Percentiles rank a stretch among this genome's conserved stretches.
phyloP scores from a whole-genome alignment of 2,888 invertebrate species.

The Melinopterus prodromus region DNA sequence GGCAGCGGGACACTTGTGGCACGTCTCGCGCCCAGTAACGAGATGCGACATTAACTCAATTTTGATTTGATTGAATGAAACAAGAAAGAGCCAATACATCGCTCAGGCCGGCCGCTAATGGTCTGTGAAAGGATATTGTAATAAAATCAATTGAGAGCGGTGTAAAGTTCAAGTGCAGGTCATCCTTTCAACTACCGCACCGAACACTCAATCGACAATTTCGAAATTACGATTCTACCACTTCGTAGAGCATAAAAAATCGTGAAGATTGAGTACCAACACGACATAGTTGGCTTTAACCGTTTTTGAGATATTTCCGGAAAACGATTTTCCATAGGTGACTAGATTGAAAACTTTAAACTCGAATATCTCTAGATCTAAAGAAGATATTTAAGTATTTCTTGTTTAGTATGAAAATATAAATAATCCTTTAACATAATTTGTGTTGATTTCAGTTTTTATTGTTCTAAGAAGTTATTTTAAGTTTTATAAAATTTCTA shows the following conservation, averaged over 20 bases:
- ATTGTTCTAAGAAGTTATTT: no score
- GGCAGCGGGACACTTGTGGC: neutral
- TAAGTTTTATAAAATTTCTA: neutral
- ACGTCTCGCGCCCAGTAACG: neutral
- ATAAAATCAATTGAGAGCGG: constrained; percentile 4
- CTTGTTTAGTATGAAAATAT: neutral
- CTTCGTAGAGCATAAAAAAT: neutral
- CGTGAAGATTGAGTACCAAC: neutral
- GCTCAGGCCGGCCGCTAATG: neutral
- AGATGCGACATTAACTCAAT: neutral
- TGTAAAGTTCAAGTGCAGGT: constrained; percentile 4
- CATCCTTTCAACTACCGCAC: neutral
- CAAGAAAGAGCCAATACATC: constrained; percentile 4
- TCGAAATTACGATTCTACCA: neutral
- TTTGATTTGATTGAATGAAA: constrained; percentile 4
- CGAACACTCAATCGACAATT: neutral
- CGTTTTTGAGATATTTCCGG: constrained; percentile 14
- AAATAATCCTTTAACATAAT: neutral
- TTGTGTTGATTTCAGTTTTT: neutral
- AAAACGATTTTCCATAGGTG: neutral
- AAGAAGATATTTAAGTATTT: neutral
- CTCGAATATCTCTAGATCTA: neutral
- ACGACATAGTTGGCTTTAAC: neutral
- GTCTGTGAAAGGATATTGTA: neutral
- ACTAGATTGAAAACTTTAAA: constrained; percentile 10